Base-by-base conservation (phyloP, 2,797 vertebrate genomes). In the Monodelphis domestica region DNA sequence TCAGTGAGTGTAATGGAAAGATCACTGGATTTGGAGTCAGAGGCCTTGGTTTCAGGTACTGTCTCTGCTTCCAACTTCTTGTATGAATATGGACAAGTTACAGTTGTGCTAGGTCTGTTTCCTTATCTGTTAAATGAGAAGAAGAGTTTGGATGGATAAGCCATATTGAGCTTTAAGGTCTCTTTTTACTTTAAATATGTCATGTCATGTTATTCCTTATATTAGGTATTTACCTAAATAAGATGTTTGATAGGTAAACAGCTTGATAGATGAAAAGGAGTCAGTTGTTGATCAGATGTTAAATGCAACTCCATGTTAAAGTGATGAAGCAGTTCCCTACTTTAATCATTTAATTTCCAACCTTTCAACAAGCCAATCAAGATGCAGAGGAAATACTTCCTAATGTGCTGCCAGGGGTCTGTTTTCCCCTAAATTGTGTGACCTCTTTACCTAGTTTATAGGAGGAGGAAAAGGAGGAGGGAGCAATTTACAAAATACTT, bases 211-310 rank as follows among this genome's bases (percentile, higher is more conserved):
- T 91, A 84, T 90, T 92, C 14, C 21, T 12, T 89, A 54, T 63
- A 3, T 90, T 95, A 89, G 57, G 93, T 90, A n/a, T 94, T 94
- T 95, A 91, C 91, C 45, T 93, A 91, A 91, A 53, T 92, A 89
- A 91, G 50, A 45, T 88, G 38, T 84, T 84, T 50, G 70, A 52
- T 88, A 89, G 12, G 51, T 57, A 93, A 88, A 12, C 91, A 51
- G 88, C 92, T 45, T 45, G 91, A 87, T 95, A 50, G 30, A 55
- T 54, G 56, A 90, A 90, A 92, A 90, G 55, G 70, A 95, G 70
- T 53, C 87, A 87, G 0, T 87, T 90, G 15, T 56, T 24, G 84
- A 50, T 91, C 90, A 59, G 51, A 15, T 92, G 50, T 51, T 89
- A 89, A 51, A 12, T 92, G 70, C 12, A 28, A 33, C 30, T 84